Conservation (phyloP, 1,140 invertebrate genomes). For the Drosophila arawakana region DNA sequence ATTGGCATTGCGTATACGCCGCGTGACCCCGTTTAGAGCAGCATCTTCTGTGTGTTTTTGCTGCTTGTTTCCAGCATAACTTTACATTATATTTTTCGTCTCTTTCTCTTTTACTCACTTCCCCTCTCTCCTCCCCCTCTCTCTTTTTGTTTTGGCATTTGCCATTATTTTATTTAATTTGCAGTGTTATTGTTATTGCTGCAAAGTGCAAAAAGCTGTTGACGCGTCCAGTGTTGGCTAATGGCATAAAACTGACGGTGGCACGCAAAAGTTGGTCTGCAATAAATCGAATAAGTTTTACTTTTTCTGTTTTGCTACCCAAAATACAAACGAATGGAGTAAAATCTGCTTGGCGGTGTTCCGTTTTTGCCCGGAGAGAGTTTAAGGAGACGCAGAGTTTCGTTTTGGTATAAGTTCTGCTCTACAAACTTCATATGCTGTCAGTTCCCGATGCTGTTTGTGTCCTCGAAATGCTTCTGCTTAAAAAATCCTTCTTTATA, state of each 20-base stretch:
- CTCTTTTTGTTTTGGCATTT: conserved; percentile 13
- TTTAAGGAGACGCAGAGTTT: too few species aligned
- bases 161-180: conserved; percentile 46
- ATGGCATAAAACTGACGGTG: conserved; percentile 12
- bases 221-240: conserved; percentile 34
- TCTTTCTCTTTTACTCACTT: background rate
- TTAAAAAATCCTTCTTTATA: too few species aligned
- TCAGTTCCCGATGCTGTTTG: too few species aligned
- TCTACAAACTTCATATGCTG: too few species aligned
- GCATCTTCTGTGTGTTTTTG: conserved; percentile 9
- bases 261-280: conserved; percentile 18
- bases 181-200: conserved; percentile 36
- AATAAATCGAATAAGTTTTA: conserved; percentile 29
- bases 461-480: too few species aligned
- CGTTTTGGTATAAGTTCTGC: too few species aligned
- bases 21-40: conserved; percentile 47
- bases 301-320: background rate
- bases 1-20: conserved; percentile 66
- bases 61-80: conserved; percentile 39
- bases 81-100: conserved; percentile 44
- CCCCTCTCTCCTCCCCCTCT: background rate
- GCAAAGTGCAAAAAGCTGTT: conserved; percentile 49
- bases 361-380: too few species aligned
- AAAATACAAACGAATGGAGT: conserved; percentile 2
- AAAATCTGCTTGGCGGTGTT: background rate